Evolutionary conservation across 1,140 invertebrate genomes (phyloP).

Genomic region (Dendroctonus ponderosae): DNA sequence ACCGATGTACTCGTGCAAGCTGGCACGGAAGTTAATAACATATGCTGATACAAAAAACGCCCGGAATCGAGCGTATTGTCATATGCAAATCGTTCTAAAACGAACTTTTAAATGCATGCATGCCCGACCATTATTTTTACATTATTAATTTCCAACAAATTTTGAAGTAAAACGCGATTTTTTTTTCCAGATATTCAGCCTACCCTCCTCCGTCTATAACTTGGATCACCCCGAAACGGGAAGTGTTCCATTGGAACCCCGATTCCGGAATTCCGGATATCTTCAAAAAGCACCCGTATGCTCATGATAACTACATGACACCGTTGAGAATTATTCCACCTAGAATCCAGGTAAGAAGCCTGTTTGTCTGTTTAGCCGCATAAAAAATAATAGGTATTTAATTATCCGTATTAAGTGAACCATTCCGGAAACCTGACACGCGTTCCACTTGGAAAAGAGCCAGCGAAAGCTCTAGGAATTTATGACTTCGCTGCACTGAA

Average conservation of each 20-base stretch:
- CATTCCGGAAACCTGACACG: neutral
- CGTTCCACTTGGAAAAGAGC: neutral
- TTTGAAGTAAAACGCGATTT: neutral
- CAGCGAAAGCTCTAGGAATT: neutral
- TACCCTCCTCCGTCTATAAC: slow-evolving; percentile 77
- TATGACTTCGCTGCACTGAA: too few species aligned
- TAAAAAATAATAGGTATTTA: slow-evolving; percentile 5
- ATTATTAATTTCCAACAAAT: neutral
- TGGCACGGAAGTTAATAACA: too few species aligned
- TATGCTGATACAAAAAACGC: too few species aligned
- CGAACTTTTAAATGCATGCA: too few species aligned
- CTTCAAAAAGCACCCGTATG: slow-evolving; percentile 63
- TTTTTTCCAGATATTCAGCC: slow-evolving; percentile 59
- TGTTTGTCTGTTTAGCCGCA: neutral
- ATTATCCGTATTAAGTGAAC: neutral
- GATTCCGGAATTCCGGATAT: slow-evolving; percentile 63
- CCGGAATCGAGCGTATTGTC: too few species aligned
- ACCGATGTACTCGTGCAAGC: too few species aligned
- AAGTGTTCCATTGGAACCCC: slow-evolving; percentile 71
- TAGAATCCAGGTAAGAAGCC: slow-evolving; percentile 47
- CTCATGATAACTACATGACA: slow-evolving; percentile 57
- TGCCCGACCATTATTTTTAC: too few species aligned
- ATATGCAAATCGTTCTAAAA: too few species aligned
- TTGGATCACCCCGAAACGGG: slow-evolving; percentile 78
- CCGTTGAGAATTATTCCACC: slow-evolving; percentile 54